These are phyloP conservation scores for Cacoxenus indagator DNA, from an alignment of 2,888 invertebrate genomes.

Conservation along the genomic window DNA sequence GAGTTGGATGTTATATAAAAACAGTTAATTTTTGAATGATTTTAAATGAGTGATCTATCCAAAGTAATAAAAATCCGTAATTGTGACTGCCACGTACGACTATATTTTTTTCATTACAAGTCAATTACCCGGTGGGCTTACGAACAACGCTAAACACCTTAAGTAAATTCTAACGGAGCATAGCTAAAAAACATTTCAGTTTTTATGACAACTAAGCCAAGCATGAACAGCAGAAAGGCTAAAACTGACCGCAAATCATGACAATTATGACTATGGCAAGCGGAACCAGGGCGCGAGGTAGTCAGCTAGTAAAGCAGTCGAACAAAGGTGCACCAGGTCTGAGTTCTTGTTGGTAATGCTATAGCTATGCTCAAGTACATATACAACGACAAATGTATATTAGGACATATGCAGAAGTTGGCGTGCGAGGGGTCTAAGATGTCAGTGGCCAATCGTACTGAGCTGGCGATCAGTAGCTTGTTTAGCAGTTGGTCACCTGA, in stretches of 20 bases:
- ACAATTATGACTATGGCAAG: background rate
- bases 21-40: too few relatives aligned
- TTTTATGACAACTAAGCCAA: conserved; percentile 18
- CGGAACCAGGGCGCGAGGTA: background rate
- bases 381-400: conserved; percentile 5
- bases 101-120: background rate
- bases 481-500: conserved; percentile 11
- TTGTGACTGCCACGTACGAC: background rate
- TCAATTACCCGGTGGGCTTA: background rate
- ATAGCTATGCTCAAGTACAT: conserved; percentile 13
- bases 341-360: conserved; percentile 6
- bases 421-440: background rate
- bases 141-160: background rate
- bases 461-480: background rate
- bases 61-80: too few relatives aligned
- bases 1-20: too few relatives aligned
- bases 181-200: background rate
- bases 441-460: conserved; percentile 8
- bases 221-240: conserved; percentile 11
- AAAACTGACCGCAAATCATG: conserved; percentile 1
- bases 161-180: conserved; percentile 11
- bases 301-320: background rate
- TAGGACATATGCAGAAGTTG: background rate
- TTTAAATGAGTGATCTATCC: too few relatives aligned
- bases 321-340: background rate